A percentile compares a stretch with the other conserved stretches of the same genome.
Evolutionary conservation across 1,140 invertebrate genomes (phyloP).

Genomic region (Hermetia illucens): DNA sequence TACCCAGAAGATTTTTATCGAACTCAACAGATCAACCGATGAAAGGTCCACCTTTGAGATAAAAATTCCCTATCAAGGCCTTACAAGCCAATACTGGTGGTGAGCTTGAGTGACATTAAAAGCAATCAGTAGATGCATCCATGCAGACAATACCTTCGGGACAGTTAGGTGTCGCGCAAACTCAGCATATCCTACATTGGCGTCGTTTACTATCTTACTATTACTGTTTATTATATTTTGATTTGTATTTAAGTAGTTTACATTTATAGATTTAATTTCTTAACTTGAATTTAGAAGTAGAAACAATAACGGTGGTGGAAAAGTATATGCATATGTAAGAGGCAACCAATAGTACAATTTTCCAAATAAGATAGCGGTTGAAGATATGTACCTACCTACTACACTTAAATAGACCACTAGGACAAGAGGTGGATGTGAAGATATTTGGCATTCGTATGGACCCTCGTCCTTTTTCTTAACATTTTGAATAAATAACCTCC

Average conservation of each 20-base stretch:
- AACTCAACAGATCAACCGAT: too few species aligned
- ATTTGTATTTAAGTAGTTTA: not conserved
- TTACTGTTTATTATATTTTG: not conserved
- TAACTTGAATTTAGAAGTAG: not conserved
- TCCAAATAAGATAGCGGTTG: not conserved
- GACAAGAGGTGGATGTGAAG: slow-evolving; percentile 58
- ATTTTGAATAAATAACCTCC: slow-evolving; percentile 57
- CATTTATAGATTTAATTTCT: not conserved
- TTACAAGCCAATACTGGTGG: too few species aligned
- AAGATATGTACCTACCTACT: slow-evolving; percentile 44
- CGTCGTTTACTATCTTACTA: not conserved
- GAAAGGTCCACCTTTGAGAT: too few species aligned
- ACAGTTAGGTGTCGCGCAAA: too few species aligned
- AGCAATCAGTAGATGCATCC: too few species aligned
- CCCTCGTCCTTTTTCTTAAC: slow-evolving; percentile 60
- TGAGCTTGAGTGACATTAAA: too few species aligned
- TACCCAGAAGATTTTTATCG: too few species aligned
- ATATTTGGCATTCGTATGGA: slow-evolving; percentile 66
- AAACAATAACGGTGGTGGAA: not conserved
- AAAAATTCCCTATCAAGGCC: too few species aligned
- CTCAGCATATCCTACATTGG: not conserved
- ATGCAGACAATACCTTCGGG: too few species aligned
- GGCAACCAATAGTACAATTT: not conserved
- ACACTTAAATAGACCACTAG: slow-evolving; percentile 55
- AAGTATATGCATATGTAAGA: not conserved